Conservation (phyloP, 2,797 vertebrate genomes). For the Capromys pilorides region DNA sequence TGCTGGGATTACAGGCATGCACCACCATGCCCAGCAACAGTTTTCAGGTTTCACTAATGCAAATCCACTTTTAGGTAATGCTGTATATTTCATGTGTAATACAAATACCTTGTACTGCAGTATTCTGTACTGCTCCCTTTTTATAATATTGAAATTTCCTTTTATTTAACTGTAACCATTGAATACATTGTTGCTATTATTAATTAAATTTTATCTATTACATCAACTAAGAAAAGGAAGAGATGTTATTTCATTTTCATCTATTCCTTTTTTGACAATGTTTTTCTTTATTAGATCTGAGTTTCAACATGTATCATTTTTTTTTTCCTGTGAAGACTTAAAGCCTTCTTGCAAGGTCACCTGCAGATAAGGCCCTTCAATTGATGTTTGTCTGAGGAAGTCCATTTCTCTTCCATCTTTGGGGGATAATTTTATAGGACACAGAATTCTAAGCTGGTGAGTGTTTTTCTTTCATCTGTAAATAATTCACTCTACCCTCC, state of each 20-base stretch:
- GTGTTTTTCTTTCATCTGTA: not conserved
- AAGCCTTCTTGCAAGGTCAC: not conserved
- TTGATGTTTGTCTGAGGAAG: not conserved
- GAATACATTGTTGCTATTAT: not conserved
- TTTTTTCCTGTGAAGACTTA: not conserved
- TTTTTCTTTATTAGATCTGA: not conserved
- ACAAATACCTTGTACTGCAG: not conserved
- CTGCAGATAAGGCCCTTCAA: not conserved
- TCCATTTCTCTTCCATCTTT: not conserved
- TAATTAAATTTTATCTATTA: not conserved
- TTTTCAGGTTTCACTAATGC: not conserved
- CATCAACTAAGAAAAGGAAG: not conserved
- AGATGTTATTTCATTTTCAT: not conserved
- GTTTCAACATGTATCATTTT: not conserved
- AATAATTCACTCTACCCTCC: not conserved
- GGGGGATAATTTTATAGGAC: not conserved
- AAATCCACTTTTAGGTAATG: not conserved
- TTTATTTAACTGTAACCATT: not conserved
- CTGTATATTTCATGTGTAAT: not conserved
- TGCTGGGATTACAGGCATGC: too few species aligned
- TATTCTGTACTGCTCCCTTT: not conserved
- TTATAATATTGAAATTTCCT: not conserved
- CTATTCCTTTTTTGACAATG: not conserved
- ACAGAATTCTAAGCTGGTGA: not conserved
- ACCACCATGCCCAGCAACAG: not conserved